Evolutionary conservation across 2,113 vertebrate genomes (phyloP).

Genomic region (Dolichotis patagonum): DNA sequence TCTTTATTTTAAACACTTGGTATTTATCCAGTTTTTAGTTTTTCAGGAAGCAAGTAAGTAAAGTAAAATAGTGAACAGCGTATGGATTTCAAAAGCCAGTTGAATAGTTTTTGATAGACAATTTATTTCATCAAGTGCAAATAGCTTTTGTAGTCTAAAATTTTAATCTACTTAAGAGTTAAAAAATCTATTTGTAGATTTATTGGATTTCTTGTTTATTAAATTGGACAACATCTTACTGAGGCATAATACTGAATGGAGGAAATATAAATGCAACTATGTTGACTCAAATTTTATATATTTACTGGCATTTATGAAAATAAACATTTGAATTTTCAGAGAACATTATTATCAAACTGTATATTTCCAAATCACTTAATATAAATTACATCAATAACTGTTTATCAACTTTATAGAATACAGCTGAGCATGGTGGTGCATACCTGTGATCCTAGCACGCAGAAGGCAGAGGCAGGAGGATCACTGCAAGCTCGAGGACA

Average conservation of each 20-base stretch:
- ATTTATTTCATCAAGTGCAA: constrained; percentile 27
- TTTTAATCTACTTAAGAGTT: neutral
- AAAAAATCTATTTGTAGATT: neutral
- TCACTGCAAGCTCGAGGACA: no score
- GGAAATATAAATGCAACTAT: neutral
- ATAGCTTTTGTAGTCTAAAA: neutral
- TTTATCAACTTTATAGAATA: neutral
- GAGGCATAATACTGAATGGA: neutral
- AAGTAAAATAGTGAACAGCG: neutral
- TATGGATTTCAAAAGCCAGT: constrained; percentile 37
- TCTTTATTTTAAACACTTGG: neutral
- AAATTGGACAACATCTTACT: neutral
- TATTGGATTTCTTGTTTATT: neutral
- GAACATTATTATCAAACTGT: neutral
- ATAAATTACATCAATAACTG: neutral
- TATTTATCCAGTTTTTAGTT: neutral
- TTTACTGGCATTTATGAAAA: constrained; percentile 13
- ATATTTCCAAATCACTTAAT: neutral
- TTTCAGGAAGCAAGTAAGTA: neutral
- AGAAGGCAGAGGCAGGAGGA: no score
- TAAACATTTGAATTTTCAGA: constrained; percentile 5
- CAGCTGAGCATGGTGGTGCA: no score
- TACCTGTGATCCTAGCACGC: no score
- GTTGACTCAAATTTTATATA: constrained; percentile 7
- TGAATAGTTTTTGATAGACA: constrained; percentile 4